Conservation (phyloP, 2,113 vertebrate species). For the Paracanthobrama guichenoti region DNA sequence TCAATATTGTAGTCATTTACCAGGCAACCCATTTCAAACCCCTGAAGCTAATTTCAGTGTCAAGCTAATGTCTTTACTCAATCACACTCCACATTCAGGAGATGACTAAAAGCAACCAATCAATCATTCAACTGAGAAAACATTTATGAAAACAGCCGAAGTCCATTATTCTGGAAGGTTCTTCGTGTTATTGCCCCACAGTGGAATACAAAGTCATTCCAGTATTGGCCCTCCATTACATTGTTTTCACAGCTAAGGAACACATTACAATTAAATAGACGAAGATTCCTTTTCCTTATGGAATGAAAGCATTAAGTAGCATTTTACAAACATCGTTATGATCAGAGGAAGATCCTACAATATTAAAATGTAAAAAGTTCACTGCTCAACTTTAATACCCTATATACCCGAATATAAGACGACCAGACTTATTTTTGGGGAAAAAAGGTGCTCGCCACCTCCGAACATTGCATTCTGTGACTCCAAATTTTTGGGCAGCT, state of each 20-base stretch:
- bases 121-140: not conserved
- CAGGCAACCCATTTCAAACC: not conserved
- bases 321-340: not conserved
- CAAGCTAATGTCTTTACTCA: constrained; percentile 6
- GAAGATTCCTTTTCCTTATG: not conserved
- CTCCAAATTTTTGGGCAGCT: no score
- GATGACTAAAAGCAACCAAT: constrained; percentile 14
- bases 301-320: not conserved
- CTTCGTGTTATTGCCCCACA: not conserved
- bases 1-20: constrained; percentile 28
- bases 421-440: no score
- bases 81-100: not conserved
- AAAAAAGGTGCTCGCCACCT: no score
- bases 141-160: constrained; percentile 14
- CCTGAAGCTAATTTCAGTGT: constrained; percentile 16
- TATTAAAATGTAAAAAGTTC: no score
- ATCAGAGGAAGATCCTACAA: not conserved
- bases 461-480: no score
- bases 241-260: not conserved
- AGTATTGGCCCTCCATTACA: not conserved
- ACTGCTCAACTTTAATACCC: not conserved
- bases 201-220: not conserved
- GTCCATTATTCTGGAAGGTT: constrained; percentile 5
- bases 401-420: no score
- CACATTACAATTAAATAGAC: not conserved